Base-by-base conservation (phyloP, 2,113 vertebrate genomes). In the Glaucidium brasilianum region DNA sequence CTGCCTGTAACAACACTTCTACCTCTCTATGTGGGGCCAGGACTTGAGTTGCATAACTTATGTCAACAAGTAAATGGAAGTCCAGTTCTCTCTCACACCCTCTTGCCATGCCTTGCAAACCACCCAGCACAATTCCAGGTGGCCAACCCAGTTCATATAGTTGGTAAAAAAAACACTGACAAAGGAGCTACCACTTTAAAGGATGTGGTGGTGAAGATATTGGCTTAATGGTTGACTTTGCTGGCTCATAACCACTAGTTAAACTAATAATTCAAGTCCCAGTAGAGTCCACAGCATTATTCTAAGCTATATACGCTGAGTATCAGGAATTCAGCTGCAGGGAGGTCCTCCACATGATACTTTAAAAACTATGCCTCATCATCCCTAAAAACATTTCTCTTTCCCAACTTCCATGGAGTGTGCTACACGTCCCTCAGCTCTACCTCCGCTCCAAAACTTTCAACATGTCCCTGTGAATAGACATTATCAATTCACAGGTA, bases 301-400 rank as follows among this genome's bases (percentile, higher is more conserved):
- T 97, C 91, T 87, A 75, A 68, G 84, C 74, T 93, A 75, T 68
- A 88, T 93, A 93, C 0, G 2, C 87, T 88, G 90, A 95, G 58
- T 78, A 91, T 82, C 74, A 92, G 74, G 92, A 97, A 95, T 95
- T 94, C 92, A 90, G 3, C 32, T 88, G 69, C 94, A 85, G 93
- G 96, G 93, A 96, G 93, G 96, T 97, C 96, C n/a, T 96, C 74
- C 87, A 85, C 66, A 94, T 15, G 77, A 88, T 93, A 73, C 66
- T 90, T 87, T 88, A 90, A 94, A 97, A 96, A 43, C 14, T 49
- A 95, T 92, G 87, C 23, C 80, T 96, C 93, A 91, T 90, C 93
- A 93, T 85, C 94, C 43, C 45, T 94, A 74, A 76, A 94, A 96
- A 67, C 1, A 0, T 63, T 90, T 88, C 19, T 81, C 50, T 75